phyloP scores from a whole-genome alignment of 2,888 invertebrate genomes.

The Helleia helle region DNA sequence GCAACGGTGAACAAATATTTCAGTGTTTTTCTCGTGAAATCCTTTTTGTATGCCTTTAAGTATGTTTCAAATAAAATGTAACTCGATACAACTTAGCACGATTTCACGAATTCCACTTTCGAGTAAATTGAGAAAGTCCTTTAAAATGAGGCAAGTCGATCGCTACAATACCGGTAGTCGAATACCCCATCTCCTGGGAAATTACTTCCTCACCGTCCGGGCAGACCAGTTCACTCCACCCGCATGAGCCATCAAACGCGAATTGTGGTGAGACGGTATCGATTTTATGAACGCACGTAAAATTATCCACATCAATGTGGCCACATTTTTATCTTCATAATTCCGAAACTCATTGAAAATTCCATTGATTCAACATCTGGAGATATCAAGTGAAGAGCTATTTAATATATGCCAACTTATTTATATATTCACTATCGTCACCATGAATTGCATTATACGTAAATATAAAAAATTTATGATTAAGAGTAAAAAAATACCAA shows the following conservation, averaged over 20 bases:
- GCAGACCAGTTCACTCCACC: constrained; percentile 15
- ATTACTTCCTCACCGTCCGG: constrained; percentile 27
- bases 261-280: constrained; percentile 24
- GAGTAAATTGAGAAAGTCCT: neutral
- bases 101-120: neutral
- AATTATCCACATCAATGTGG: constrained; percentile 22
- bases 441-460: too few species aligned
- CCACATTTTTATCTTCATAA: constrained; percentile 14
- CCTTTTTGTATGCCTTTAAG: too few species aligned
- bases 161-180: constrained; percentile 16
- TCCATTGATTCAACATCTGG: constrained; percentile 7
- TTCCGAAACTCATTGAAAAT: constrained; percentile 7
- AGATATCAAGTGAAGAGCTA: too few species aligned
- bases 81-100: too few species aligned
- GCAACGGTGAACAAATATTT: too few species aligned
- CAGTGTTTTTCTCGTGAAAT: too few species aligned
- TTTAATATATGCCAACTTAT: too few species aligned
- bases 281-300: constrained; percentile 23
- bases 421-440: too few species aligned
- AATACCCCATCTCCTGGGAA: constrained; percentile 29
- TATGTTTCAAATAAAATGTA: too few species aligned
- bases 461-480: too few species aligned
- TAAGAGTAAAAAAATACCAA: too few species aligned
- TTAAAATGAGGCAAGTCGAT: constrained; percentile 12
- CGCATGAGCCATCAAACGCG: constrained; percentile 24